Evolutionary conservation across 2,888 invertebrate genomes (phyloP), one percentile per base, ranked within the genome.

Genomic region (Dynastes tityus): DNA sequence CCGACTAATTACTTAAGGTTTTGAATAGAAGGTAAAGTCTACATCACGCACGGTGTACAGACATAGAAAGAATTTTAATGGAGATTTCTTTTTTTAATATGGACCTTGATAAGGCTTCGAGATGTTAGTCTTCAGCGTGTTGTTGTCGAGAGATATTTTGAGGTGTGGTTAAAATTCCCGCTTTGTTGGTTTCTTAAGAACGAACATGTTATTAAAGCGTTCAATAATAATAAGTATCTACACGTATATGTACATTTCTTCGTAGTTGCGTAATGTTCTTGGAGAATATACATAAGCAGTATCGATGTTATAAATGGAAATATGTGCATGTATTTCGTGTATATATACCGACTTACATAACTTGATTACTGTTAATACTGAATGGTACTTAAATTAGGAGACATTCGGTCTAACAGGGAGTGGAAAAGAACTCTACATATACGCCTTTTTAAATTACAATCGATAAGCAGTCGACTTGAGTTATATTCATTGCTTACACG

Each of bases 131-230:
- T 27, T 22, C 22, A 16, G 71, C 9, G 16, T 37, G 55, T 58
- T 22, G 61, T 45, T 6, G 73, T 37, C 29, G 58, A 53, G 73
- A 73, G 37, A 73, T 22, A 58, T 61, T 49, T 71, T 32, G 73
- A 74, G 73, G 73, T 74, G 73, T 74, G 73, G 73, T 74, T 55
- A 68, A 49, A 68, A 68, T 51, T 68, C 68, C 51, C 68, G 68
- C 68, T 68, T 68, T 68, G 68, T 68, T 68, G 68, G 49, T 68
- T 68, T 68, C 68, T 68, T 51, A 68, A 51, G 51, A 68, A 51
- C 51, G 68, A 68, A 68, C 51, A 51, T 29, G 27, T 51, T 68
- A 68, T 68, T 51, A 68, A 68, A 68, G 11, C 51, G 68, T 51
- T 51, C 22, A 51, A 51, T 68, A 68, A 27, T 51, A 22, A 63